These are phyloP conservation scores for Melinaea menophilus DNA, from an alignment of 2,888 invertebrate genomes.

Conservation along the genomic window DNA sequence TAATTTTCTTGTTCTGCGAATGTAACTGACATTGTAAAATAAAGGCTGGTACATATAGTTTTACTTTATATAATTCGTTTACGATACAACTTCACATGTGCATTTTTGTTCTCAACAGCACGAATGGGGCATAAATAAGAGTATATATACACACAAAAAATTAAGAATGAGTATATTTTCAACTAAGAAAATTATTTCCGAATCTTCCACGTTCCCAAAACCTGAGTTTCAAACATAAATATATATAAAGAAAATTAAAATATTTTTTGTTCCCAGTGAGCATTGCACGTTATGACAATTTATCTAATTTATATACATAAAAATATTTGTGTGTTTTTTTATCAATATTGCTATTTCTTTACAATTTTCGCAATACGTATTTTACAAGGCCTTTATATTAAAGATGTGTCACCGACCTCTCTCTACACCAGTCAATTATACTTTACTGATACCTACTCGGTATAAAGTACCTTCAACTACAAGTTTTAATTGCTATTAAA, in stretches of 20 bases:
- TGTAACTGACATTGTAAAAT: no score
- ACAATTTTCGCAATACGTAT: conserved; percentile 32
- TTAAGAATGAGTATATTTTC: no score
- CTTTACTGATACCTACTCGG: not conserved
- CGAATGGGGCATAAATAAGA: no score
- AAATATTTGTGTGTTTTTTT: conserved; percentile 28
- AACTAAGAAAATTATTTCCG: no score
- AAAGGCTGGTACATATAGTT: no score
- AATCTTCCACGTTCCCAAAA: not conserved
- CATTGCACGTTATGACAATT: conserved; percentile 35
- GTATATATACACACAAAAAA: no score
- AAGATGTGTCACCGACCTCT: conserved; percentile 25
- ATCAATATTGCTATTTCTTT: conserved; percentile 27
- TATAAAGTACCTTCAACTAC: not conserved
- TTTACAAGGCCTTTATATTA: conserved; percentile 29
- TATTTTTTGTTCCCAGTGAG: conserved; percentile 30
- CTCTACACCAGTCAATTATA: conserved; percentile 1
- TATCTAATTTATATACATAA: conserved; percentile 32
- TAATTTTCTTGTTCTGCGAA: no score
- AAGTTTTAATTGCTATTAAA: not conserved
- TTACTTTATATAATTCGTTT: no score
- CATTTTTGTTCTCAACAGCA: no score
- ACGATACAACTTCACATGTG: no score
- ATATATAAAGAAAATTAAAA: conserved; percentile 13
- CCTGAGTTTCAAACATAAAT: conserved; percentile 8